These are phyloP conservation scores for Pterois miles DNA, from an alignment of 2,797 vertebrate species.

Conservation along the genomic window DNA sequence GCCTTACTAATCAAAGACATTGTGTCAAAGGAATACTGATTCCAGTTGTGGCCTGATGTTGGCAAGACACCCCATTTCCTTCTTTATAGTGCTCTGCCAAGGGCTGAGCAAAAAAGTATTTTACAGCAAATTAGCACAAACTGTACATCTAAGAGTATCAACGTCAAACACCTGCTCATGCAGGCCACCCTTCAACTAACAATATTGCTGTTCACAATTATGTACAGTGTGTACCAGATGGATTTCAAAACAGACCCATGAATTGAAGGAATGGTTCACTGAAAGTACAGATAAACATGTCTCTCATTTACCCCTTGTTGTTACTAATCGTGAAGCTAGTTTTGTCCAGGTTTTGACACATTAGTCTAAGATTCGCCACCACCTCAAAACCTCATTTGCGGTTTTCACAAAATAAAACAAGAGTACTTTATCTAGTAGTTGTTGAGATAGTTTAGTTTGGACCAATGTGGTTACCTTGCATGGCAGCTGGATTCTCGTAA, in stretches of 20 bases:
- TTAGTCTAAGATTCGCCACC: not conserved
- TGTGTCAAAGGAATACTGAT: conserved; percentile 65
- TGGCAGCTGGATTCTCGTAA: no score
- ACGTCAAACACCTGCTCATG: conserved; percentile 65
- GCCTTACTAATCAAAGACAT: conserved; percentile 74
- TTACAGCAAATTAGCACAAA: conserved; percentile 60
- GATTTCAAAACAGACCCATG: conserved; percentile 1
- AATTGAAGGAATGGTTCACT: conserved; percentile 2
- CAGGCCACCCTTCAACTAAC: conserved; percentile 25
- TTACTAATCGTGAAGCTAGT: not conserved
- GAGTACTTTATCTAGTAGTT: not conserved
- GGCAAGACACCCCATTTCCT: conserved; percentile 48
- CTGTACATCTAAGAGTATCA: conserved; percentile 24
- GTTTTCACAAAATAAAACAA: not conserved
- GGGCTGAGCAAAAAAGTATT: conserved; percentile 44
- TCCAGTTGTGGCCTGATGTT: conserved; percentile 61
- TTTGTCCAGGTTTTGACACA: conserved; percentile 2
- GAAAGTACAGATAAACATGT: not conserved
- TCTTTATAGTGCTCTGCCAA: conserved; percentile 53
- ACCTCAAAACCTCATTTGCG: not conserved
- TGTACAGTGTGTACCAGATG: not conserved
- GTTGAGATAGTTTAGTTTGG: not conserved
- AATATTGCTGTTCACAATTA: conserved; percentile 44
- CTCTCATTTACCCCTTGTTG: not conserved
- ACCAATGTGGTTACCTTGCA: no score